Conservation (phyloP, 2,113 vertebrate species). For the Salminus brasiliensis region DNA sequence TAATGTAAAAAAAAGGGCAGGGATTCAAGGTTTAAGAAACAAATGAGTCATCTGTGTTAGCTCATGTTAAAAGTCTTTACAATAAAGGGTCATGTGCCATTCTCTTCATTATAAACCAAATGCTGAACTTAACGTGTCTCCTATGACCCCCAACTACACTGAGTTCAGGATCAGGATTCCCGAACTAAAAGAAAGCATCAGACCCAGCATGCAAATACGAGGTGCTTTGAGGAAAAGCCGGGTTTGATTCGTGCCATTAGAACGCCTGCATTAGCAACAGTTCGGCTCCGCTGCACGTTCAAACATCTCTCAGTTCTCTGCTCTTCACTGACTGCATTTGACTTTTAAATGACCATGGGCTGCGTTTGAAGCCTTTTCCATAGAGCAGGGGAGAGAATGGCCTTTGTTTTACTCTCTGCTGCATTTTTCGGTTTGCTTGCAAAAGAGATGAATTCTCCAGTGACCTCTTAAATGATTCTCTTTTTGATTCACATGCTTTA, state of each 20-base stretch:
- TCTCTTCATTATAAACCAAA: background rate
- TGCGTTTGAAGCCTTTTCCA: slow-evolving; percentile 30
- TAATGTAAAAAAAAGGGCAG: too few species aligned
- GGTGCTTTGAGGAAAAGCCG: background rate
- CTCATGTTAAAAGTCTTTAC: too few species aligned
- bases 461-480: slow-evolving; percentile 33
- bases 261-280: slow-evolving; percentile 45
- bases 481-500: slow-evolving; percentile 10
- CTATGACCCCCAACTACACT: background rate
- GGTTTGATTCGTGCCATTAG: slow-evolving; percentile 52
- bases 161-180: slow-evolving; percentile 14
- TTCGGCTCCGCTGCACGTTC: slow-evolving; percentile 40
- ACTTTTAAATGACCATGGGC: slow-evolving; percentile 54
- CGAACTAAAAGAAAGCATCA: slow-evolving; percentile 16
- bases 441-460: slow-evolving; percentile 31
- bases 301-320: slow-evolving; percentile 46
- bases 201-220: slow-evolving; percentile 8
- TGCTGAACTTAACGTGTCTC: background rate
- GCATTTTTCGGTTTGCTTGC: slow-evolving; percentile 42
- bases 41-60: too few species aligned
- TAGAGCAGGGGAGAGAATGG: slow-evolving; percentile 15
- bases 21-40: too few species aligned
- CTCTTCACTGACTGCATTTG: slow-evolving; percentile 45
- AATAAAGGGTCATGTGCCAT: too few species aligned
- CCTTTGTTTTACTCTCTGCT: slow-evolving; percentile 47